Evolutionary conservation across 1,140 invertebrate genomes (phyloP).

Genomic region (Octopus bimaculoides): DNA sequence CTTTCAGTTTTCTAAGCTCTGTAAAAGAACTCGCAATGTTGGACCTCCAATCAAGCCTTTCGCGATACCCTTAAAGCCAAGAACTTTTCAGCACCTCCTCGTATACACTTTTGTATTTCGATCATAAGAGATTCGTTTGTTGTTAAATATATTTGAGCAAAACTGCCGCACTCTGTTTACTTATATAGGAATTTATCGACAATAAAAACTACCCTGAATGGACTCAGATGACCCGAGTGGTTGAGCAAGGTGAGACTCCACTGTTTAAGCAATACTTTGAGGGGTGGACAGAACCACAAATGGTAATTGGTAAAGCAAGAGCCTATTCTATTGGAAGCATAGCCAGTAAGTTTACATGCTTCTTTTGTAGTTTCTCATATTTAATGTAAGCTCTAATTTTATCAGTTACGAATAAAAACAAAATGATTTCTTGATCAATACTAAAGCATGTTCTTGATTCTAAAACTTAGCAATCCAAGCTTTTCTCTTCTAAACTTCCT

Average conservation of each 20-base stretch:
- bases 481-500: too few relatives aligned
- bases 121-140: too few relatives aligned
- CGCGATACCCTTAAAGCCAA: too few relatives aligned
- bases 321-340: constrained; percentile 37
- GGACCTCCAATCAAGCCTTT: too few relatives aligned
- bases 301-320: constrained; percentile 51
- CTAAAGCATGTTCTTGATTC: not conserved
- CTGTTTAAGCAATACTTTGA: constrained; percentile 50
- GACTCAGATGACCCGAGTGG: constrained; percentile 65
- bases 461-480: not conserved
- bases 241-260: constrained; percentile 47
- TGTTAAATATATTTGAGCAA: not conserved
- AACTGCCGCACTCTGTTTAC: constrained; percentile 1
- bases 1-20: too few relatives aligned
- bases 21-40: too few relatives aligned
- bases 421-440: not conserved
- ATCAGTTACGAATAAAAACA: not conserved
- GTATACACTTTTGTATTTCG: too few relatives aligned
- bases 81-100: too few relatives aligned
- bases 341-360: constrained; percentile 28
- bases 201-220: constrained; percentile 75
- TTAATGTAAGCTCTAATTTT: not conserved
- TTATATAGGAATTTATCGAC: constrained; percentile 65
- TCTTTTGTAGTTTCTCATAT: too few relatives aligned
- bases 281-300: constrained; percentile 42